Base-by-base conservation (phyloP, 1,140 invertebrate species). In the Drosophila melanica region DNA sequence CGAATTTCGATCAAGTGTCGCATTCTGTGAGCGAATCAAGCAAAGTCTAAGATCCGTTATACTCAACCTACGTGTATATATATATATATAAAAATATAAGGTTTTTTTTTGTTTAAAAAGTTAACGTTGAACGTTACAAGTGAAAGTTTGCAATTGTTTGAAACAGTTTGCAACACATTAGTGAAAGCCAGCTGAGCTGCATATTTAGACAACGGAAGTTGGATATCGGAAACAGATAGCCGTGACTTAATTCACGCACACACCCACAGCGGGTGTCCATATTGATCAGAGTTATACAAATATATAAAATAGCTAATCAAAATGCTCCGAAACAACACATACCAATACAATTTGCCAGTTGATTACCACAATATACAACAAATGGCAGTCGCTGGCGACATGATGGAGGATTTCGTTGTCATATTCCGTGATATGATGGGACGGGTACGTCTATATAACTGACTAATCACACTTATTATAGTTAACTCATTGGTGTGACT, bases 321-420 rank as follows among this genome's bases (percentile, higher is more conserved):
- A 68, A 91, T 90, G 90, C 75, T 89, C 54, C 90, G 90, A 54
- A 91, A 90, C 67, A 60, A 74, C 62, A 77, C 72, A 12, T 85
- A 90, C 45, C 73, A 87, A 77, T 90, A 81, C 58, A 92, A 92
- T 77, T 66, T 90, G 70, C 86, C 90, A 65, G 78, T 86, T 42
- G 90, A 91, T 70, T 91, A 90, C 75, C 87, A 90, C 48, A 91
- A 91, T 55, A 79, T 91, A 16, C 90, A 91, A 54, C 90, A 92
- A 65, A 92, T 92, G 90, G 90, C 90, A 71, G 78, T 92, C 54
- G 87, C 89, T 74, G 94, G 94, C 63, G 94, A 94, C 87, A 93
- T 94, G 82, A 93, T 95, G 91, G 94, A 95, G 85, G 94, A 95
- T 90, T 94, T 94, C 89, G 91, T 93, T 64, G 91, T 93, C 79